phyloP scores from a whole-genome alignment of 64 coral and sea anemone genomes.

The Pocillopora verrucosa region DNA sequence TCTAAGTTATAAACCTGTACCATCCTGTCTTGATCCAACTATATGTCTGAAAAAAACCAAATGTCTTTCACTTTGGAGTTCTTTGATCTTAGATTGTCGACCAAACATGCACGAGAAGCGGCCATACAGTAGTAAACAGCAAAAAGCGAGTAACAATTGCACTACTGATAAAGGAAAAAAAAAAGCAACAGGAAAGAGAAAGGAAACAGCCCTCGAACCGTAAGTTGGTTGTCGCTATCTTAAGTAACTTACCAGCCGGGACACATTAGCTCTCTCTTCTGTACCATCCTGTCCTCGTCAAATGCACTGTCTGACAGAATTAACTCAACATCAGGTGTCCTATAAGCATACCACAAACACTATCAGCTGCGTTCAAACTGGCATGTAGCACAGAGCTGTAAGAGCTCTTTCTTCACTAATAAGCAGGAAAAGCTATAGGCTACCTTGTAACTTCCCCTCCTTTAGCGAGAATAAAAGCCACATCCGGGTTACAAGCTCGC shows the following conservation, averaged over 20 bases:
- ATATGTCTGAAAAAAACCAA: no score
- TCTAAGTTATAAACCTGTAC: no score
- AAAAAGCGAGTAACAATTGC: no score
- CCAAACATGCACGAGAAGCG: no score
- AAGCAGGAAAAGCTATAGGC: background rate
- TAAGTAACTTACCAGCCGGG: constrained; percentile 75
- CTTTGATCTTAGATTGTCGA: no score
- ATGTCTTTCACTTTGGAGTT: no score
- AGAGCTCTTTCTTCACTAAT: background rate
- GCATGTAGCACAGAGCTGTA: background rate
- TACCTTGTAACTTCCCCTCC: constrained; percentile 86
- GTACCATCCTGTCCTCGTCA: constrained; percentile 41
- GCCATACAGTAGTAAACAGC: no score
- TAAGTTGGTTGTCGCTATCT: background rate
- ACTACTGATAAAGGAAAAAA: background rate
- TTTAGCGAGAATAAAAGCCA: constrained; percentile 89
- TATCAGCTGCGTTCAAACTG: background rate
- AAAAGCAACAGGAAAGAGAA: background rate
- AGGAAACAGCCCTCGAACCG: background rate
- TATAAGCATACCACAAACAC: constrained; percentile 16
- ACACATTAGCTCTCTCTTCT: constrained; percentile 77
- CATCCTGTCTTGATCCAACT: no score
- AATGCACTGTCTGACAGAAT: constrained; percentile 85
- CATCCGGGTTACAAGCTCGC: constrained; percentile 78
- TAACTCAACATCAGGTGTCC: constrained; percentile 85